Base-by-base conservation (phyloP, 2,888 invertebrate genomes). In the Diadegma fenestrale region DNA sequence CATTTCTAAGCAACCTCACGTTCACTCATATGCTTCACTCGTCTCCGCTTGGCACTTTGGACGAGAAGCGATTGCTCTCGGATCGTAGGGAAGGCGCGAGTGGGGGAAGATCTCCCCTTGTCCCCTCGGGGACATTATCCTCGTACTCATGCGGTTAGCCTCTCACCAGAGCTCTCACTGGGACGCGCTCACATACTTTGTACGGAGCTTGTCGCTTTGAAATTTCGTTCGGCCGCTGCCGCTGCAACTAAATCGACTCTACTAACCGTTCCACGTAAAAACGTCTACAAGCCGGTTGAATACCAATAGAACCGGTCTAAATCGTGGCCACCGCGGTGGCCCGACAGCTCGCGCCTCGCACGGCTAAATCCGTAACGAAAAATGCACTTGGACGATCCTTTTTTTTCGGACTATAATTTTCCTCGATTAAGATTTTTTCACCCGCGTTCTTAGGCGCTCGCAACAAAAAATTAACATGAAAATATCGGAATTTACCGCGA, bases 301-400 rank as follows among this genome's bases (percentile, higher is more conserved):
- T 64, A 82, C 78, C 66, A 71, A 88, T 91, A 90, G 85, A 90
- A 90, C 91, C 90, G 90, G 92, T 92, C 91, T 91, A 92, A 91
- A 91, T 91, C 91, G 92, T 90, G 45, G 51, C 90, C 89, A 88
- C 89, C 89, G 87, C 88, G 87, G 85, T 85, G 81, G 81, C 86
- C 89, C 88, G 84, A 85, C 86, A 87, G 87, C 86, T 87, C 68
- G 84, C 85, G 85, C 85, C 76, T 4, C 68, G 43, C 72, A 63
- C 73, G 82, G 79, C 37, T 72, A 43, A 45, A 54, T 51, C 43
- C 26, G 30, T 69, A 86, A 87, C 87, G 83, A 87, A 79, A 79
- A 76, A 81, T 78, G 82, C 81, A 80, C 73, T 66, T 58, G 45
- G 75, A 22, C 14, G 17, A 84, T 82, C 76, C 82, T 84, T 85